phyloP scores from a whole-genome alignment of 2,888 invertebrate species.

The Cartodere bifasciata region DNA sequence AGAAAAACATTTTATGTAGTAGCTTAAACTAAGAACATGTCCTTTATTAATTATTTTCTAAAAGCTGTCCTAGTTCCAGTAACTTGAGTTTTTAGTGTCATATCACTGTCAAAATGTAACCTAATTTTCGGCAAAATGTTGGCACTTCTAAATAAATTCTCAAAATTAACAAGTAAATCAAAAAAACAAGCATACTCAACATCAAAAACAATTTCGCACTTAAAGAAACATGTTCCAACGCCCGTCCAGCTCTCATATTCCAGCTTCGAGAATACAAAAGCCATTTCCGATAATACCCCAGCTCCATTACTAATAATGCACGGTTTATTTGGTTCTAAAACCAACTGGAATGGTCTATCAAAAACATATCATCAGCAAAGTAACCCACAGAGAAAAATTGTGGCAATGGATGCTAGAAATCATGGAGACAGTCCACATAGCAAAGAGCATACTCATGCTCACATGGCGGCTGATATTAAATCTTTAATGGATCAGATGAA shows the following conservation, averaged over 20 bases:
- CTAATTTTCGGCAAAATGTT: too few relatives aligned
- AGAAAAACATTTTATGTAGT: too few relatives aligned
- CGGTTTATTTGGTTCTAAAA: slow-evolving; percentile 75
- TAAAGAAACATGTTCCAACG: too few relatives aligned
- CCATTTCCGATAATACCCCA: slow-evolving; percentile 19
- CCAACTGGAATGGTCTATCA: slow-evolving; percentile 71
- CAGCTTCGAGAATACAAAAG: slow-evolving; percentile 44
- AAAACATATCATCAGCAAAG: slow-evolving; percentile 44
- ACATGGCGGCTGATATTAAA: slow-evolving; percentile 62
- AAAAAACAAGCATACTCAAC: too few relatives aligned
- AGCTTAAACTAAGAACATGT: too few relatives aligned
- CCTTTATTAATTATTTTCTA: too few relatives aligned
- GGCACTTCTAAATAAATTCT: too few relatives aligned
- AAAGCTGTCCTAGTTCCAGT: too few relatives aligned
- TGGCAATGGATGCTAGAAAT: slow-evolving; percentile 80
- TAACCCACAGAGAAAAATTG: slow-evolving; percentile 53
- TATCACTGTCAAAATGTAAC: too few relatives aligned
- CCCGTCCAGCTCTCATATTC: slow-evolving; percentile 55
- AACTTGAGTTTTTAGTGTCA: too few relatives aligned
- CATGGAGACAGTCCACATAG: slow-evolving; percentile 89
- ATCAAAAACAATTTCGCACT: too few relatives aligned
- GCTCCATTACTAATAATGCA: slow-evolving; percentile 75
- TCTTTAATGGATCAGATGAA: slow-evolving; percentile 49
- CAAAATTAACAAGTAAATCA: too few relatives aligned
- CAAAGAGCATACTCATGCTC: slow-evolving; percentile 54